Percentiles rank a stretch among this genome's conserved stretches.
These are phyloP conservation scores for Meliscaeva auricollis DNA, from an alignment of 2,888 invertebrate species.

Conservation along the genomic window DNA sequence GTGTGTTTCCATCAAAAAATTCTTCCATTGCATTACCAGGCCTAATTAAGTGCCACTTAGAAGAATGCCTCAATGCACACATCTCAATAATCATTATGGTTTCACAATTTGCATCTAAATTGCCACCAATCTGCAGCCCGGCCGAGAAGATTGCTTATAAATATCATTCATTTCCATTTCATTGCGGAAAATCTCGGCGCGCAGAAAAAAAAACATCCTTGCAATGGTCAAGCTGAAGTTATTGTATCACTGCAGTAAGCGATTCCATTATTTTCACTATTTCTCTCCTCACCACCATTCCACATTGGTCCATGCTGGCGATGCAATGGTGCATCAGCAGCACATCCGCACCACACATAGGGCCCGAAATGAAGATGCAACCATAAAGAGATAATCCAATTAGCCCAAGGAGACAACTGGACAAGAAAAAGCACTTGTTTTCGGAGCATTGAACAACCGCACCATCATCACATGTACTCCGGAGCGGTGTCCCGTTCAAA, in stretches of 20 bases:
- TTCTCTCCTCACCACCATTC: not conserved
- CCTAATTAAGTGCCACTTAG: conserved; percentile 70
- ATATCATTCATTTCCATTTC: conserved; percentile 36
- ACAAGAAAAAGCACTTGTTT: conserved; percentile 82
- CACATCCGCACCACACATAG: not conserved
- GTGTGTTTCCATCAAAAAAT: conserved; percentile 15
- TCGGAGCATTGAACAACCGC: conserved; percentile 44
- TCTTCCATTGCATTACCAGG: not conserved
- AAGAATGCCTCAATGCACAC: conserved; percentile 62
- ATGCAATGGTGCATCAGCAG: not conserved
- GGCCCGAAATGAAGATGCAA: conserved; percentile 68
- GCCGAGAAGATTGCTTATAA: conserved; percentile 35
- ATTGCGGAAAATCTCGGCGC: conserved; percentile 8
- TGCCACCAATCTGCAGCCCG: conserved; percentile 42
- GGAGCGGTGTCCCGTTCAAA: not conserved
- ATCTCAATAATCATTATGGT: conserved; percentile 64
- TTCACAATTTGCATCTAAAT: conserved; percentile 70
- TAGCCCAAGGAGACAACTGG: conserved; percentile 81
- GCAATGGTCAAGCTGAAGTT: conserved; percentile 38
- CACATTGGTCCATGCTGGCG: not conserved
- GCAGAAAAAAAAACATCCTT: not conserved
- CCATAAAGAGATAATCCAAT: conserved; percentile 80
- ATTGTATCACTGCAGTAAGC: conserved; percentile 65
- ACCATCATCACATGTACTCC: not conserved
- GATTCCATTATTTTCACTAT: conserved; percentile 68